Conservation (phyloP, 1,140 invertebrate species). For the Copidosoma floridanum region DNA sequence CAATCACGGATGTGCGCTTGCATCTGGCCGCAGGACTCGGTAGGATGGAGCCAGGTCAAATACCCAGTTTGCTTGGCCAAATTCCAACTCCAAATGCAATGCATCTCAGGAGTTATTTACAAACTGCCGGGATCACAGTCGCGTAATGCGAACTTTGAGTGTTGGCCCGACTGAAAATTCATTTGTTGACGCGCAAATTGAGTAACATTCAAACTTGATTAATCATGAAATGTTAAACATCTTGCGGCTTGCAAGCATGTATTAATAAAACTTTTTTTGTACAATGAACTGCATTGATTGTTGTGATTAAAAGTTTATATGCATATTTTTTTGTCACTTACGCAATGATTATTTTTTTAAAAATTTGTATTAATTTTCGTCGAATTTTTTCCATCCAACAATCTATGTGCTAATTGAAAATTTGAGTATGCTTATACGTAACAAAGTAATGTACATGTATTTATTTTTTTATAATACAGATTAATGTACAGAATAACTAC, state of each 20-base stretch:
- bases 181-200: conserved; percentile 43
- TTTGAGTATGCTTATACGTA: too few relatives aligned
- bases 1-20: conserved; percentile 67
- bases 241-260: not conserved
- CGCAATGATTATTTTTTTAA: too few relatives aligned
- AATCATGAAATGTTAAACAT: conserved; percentile 3
- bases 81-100: conserved; percentile 50
- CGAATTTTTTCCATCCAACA: too few relatives aligned
- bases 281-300: not conserved
- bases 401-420: too few relatives aligned
- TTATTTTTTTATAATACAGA: too few relatives aligned
- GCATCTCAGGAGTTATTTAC: conserved; percentile 49
- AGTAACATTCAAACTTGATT: conserved; percentile 46
- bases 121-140: conserved; percentile 51
- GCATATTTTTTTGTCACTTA: not conserved
- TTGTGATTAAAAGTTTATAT: not conserved
- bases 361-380: too few relatives aligned
- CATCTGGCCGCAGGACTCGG: conserved; percentile 71
- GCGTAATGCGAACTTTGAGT: conserved; percentile 44
- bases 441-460: too few relatives aligned
- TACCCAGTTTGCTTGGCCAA: conserved; percentile 63
- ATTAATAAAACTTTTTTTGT: conserved; percentile 6
- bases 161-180: conserved; percentile 41
- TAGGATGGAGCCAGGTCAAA: conserved; percentile 60
- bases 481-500: too few relatives aligned